Evolutionary conservation across 1,140 invertebrate species (phyloP).

Genomic region (Macrocentrus cingulum): DNA sequence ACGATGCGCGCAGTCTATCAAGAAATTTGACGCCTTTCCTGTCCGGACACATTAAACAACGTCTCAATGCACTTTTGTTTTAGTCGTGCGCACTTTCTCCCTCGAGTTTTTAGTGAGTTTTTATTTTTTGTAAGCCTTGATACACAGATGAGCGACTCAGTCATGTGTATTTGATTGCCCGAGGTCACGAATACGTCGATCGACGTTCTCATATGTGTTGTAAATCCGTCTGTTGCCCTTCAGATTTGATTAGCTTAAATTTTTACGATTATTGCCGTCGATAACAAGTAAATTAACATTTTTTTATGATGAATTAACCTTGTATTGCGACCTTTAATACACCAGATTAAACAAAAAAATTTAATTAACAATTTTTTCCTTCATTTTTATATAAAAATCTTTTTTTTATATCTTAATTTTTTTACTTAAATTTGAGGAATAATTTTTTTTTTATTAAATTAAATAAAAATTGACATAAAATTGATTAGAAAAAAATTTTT

Average conservation of each 20-base stretch:
- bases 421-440: too few relatives aligned
- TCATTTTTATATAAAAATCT: too few relatives aligned
- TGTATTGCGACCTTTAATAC: too few relatives aligned
- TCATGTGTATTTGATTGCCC: conserved; percentile 17
- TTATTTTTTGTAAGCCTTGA: neutral
- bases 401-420: too few relatives aligned
- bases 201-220: too few relatives aligned
- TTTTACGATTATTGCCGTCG: conserved; percentile 12
- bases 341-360: too few relatives aligned
- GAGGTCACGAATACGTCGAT: conserved; percentile 25
- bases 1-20: neutral
- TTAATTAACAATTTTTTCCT: too few relatives aligned
- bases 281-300: neutral
- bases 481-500: too few relatives aligned
- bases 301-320: neutral
- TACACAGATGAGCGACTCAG: neutral
- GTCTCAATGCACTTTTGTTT: conserved; percentile 1
- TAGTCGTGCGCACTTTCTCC: neutral
- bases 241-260: conserved; percentile 9
- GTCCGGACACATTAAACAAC: conserved; percentile 17
- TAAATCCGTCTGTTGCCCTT: conserved; percentile 6
- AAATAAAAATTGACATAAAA: too few relatives aligned
- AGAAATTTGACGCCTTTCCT: conserved; percentile 14
- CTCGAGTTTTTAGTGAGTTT: neutral
- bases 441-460: too few relatives aligned